Base-by-base conservation (phyloP, 2,113 vertebrate species). In the Nothobranchius furzeri region DNA sequence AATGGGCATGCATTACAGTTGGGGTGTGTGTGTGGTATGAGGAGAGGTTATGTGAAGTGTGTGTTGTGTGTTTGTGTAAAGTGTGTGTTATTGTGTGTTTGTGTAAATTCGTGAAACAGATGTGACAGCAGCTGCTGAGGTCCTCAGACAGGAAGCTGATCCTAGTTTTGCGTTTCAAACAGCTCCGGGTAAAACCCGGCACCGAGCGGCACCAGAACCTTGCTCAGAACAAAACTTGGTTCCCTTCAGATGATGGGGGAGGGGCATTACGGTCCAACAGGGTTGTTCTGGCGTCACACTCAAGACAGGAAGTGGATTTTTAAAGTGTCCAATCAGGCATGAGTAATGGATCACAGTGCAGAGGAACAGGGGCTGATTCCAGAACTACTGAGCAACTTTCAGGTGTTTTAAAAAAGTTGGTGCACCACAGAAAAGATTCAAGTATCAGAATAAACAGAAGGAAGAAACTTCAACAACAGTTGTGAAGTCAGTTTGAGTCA, bases 231-330 rank as follows among this genome's bases (percentile, higher is more conserved):
- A 10, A 57, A 56, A 73, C 68, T 10, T 11, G 68, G 53, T 64
- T 64, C 64, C 77, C 73, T 81, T 82, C 64, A 68, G 71, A 65
- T 6, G 6, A 15, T 59, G 81, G 80, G 37, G 17, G 79, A n/a
- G 60, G 82, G 80, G 81, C 72, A 9, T 20, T 25, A 58, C 57
- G 64, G 75, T 69, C 83, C 84, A 10, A 49, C 56, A 40, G 81
- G 89, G 88, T 61, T 63, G 52, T 92, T 94, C 91, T 93, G 92
- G 92, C 92, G 93, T 92, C 92, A 94, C 92, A 92, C 92, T 91
- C 37, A n/a, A 40, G 79, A 53, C 11, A 1, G 42, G 56, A 61
- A 43, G 40, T 17, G 20, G 43, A 17, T 15, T n/a, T 4, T 14
- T 17, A 24, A 12, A 8, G 15, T 36, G 30, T 59, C 50, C 42